Conservation (phyloP, 1,140 invertebrate genomes). For the Apolygus lucorum region DNA sequence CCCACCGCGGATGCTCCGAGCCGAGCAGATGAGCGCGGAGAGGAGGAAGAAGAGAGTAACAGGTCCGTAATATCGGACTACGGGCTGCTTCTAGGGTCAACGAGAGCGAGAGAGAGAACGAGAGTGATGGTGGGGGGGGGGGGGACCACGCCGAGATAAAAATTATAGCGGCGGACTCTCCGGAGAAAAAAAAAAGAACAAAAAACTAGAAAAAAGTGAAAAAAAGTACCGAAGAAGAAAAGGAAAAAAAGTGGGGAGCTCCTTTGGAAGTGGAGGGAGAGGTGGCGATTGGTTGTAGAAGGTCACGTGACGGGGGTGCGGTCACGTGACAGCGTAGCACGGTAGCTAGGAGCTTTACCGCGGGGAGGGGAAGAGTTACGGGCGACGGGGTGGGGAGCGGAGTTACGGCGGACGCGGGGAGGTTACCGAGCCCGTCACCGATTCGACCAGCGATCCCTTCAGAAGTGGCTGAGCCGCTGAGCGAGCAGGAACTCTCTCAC, state of each 20-base stretch:
- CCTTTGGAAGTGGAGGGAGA: slow-evolving; percentile 12
- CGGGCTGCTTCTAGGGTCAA: background rate
- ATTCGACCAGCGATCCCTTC: background rate
- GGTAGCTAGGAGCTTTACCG: background rate
- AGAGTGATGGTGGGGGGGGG: slow-evolving; percentile 24
- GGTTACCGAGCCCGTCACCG: background rate
- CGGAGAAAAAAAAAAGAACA: slow-evolving; percentile 21
- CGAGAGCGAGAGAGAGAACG: slow-evolving; percentile 17
- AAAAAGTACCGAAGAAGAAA: background rate
- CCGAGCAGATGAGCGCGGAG: too few species aligned
- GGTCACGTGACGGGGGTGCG: slow-evolving; percentile 14
- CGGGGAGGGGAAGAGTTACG: background rate
- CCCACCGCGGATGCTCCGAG: too few species aligned
- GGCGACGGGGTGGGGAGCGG: background rate
- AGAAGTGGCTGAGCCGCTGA: slow-evolving; percentile 2
- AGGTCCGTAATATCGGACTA: too few species aligned
- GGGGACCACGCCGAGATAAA: slow-evolving; percentile 27
- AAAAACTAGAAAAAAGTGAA: slow-evolving; percentile 18
- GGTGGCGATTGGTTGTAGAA: slow-evolving; percentile 12
- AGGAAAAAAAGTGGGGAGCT: slow-evolving; percentile 6
- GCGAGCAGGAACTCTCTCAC: background rate
- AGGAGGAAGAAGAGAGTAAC: too few species aligned
- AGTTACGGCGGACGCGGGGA: background rate
- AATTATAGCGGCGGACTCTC: slow-evolving; percentile 17
- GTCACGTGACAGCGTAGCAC: background rate